A percentile compares a stretch with the other conserved stretches of the same genome.
phyloP scores from a whole-genome alignment of 2,113 vertebrate genomes.

The Chroicocephalus ridibundus region DNA sequence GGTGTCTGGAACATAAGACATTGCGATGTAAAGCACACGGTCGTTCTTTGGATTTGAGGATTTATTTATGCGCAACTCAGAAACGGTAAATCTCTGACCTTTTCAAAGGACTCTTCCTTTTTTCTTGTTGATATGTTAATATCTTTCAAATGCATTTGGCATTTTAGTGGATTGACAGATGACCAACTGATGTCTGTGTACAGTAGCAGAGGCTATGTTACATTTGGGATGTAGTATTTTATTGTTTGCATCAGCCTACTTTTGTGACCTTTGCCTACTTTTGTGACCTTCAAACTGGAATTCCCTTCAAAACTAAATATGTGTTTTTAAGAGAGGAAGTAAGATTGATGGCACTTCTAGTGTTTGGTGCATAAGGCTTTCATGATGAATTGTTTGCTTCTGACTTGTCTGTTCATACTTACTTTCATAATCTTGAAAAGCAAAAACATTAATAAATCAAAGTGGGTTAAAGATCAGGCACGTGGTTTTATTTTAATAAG shows the following conservation, averaged over 20 bases:
- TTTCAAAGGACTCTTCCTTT: neutral
- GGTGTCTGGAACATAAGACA: neutral
- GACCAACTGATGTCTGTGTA: neutral
- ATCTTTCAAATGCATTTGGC: neutral
- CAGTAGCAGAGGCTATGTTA: neutral
- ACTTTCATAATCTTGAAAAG: constrained; percentile 16
- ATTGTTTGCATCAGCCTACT: neutral
- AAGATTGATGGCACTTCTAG: neutral
- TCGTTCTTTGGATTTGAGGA: neutral
- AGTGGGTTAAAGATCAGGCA: constrained; percentile 40
- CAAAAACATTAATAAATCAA: constrained; percentile 34
- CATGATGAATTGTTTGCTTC: neutral
- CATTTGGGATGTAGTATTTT: neutral
- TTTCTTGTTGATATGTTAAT: neutral
- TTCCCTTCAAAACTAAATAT: neutral
- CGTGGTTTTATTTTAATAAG: constrained; percentile 50
- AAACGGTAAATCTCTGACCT: neutral
- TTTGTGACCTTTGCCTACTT: neutral
- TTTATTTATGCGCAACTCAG: neutral
- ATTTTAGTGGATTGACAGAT: neutral
- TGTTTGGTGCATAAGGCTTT: neutral
- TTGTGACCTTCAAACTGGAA: neutral
- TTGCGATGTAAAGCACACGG: neutral
- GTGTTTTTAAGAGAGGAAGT: neutral
- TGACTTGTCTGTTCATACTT: neutral